Conservation (phyloP, 35 echinoderm and acorn worm genomes). For the Patiria miniata region DNA sequence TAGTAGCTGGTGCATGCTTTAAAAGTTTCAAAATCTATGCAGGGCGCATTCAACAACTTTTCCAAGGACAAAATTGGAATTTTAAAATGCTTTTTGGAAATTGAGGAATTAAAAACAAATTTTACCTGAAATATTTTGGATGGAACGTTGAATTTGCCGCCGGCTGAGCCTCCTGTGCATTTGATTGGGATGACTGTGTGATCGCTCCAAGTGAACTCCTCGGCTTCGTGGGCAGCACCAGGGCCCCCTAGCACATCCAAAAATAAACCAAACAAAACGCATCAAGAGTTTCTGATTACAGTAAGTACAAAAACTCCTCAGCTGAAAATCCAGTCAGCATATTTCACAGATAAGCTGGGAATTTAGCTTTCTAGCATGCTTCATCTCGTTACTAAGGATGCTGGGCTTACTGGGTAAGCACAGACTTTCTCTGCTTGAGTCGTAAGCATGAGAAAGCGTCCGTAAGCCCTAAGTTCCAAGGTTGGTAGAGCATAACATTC, state of each 20-base stretch:
- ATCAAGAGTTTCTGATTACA: too few species aligned
- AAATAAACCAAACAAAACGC: background rate
- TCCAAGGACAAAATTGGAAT: too few species aligned
- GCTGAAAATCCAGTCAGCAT: background rate
- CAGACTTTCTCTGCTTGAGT: background rate
- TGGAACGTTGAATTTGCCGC: constrained; percentile 98
- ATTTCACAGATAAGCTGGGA: too few species aligned
- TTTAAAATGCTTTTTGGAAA: too few species aligned
- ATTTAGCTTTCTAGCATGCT: too few species aligned
- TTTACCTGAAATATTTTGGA: constrained; percentile 96
- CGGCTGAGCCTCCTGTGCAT: constrained; percentile 92
- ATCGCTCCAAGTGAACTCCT: constrained; percentile 98
- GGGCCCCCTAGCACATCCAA: constrained; percentile 66
- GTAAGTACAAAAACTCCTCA: background rate
- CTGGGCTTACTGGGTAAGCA: too few species aligned
- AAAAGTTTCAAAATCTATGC: background rate
- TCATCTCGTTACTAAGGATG: too few species aligned
- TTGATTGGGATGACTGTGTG: constrained; percentile 90
- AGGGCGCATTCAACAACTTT: background rate
- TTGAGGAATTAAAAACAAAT: too few species aligned
- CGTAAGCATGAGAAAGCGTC: background rate
- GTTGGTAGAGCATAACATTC: too few species aligned
- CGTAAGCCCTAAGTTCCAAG: background rate
- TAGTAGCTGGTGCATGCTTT: background rate
- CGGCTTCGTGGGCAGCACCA: constrained; percentile 97